phyloP scores from a whole-genome alignment of 2,113 vertebrate species.

The Zapornia atra region DNA sequence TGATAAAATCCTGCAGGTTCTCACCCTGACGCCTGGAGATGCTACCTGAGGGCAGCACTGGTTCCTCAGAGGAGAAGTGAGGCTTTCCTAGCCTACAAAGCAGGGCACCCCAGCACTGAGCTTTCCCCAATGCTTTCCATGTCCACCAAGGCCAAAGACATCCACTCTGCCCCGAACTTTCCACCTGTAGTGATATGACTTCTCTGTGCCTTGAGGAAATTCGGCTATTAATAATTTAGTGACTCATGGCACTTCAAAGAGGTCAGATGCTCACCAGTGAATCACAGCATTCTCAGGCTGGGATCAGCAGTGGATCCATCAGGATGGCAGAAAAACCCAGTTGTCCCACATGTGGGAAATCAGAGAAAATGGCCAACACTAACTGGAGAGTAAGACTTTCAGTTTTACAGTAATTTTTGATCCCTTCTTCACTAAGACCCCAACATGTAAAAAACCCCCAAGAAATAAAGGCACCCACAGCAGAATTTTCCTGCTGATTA shows the following conservation, averaged over 20 bases:
- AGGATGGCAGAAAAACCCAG: rapidly evolving
- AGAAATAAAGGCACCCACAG: not conserved
- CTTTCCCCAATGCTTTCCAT: not conserved
- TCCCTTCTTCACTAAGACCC: not conserved
- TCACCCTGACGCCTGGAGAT: not conserved
- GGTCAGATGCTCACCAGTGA: not conserved
- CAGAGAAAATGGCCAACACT: not conserved
- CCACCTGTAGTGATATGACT: not conserved
- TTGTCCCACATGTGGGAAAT: not conserved
- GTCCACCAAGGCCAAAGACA: not conserved
- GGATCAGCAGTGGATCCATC: not conserved
- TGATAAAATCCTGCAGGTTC: not conserved
- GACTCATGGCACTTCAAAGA: not conserved
- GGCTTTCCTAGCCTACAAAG: not conserved
- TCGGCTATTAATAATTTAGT: not conserved
- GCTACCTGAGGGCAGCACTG: rapidly evolving
- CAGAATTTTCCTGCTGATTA: not conserved
- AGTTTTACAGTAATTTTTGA: not conserved
- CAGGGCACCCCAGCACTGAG: not conserved
- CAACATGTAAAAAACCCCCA: not conserved
- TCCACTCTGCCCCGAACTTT: not conserved
- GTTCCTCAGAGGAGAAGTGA: not conserved
- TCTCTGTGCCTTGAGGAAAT: not conserved
- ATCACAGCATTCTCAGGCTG: not conserved
- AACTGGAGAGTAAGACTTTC: not conserved